Percentiles rank a stretch among this genome's conserved stretches.
These are phyloP conservation scores for Myopa tessellatipennis DNA, from an alignment of 2,888 invertebrate species.

Conservation along the genomic window DNA sequence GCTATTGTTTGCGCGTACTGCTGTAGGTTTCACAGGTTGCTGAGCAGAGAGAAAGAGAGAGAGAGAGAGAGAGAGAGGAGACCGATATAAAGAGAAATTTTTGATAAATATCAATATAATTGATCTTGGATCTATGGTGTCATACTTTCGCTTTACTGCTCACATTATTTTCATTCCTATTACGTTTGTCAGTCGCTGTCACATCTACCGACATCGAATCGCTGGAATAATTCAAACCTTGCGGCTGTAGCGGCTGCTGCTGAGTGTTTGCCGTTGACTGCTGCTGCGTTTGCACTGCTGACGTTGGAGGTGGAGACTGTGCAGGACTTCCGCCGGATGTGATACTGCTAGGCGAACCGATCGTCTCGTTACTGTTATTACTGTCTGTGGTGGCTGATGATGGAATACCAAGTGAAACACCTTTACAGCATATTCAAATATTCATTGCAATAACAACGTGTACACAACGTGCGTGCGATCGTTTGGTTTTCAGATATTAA, in stretches of 20 bases:
- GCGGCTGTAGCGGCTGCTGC: conserved; percentile 53
- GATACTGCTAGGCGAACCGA: conserved; percentile 85
- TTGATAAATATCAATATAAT: not conserved
- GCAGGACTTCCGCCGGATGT: conserved; percentile 86
- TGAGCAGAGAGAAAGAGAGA: conserved; percentile 53
- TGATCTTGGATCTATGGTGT: conserved; percentile 3
- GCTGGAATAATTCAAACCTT: conserved; percentile 41
- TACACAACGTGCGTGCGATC: conserved; percentile 38
- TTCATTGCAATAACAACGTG: conserved; percentile 40
- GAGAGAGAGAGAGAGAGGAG: no score
- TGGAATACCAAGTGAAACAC: conserved; percentile 61
- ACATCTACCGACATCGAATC: conserved; percentile 56
- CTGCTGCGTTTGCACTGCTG: conserved; percentile 54
- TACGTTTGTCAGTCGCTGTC: conserved; percentile 73
- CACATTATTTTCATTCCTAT: conserved; percentile 67
- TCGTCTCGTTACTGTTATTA: conserved; percentile 83
- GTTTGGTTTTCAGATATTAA: conserved; percentile 43
- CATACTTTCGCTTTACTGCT: conserved; percentile 69
- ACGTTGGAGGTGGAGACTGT: conserved; percentile 74
- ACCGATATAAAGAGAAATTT: conserved; percentile 35
- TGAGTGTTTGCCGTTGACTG: conserved; percentile 37
- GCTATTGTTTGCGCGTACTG: conserved; percentile 74
- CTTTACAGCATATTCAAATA: conserved; percentile 49
- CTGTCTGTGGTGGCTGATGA: conserved; percentile 83
- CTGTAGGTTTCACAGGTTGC: conserved; percentile 88